phyloP scores from a whole-genome alignment of 2,797 vertebrate genomes.

The Capromys pilorides region DNA sequence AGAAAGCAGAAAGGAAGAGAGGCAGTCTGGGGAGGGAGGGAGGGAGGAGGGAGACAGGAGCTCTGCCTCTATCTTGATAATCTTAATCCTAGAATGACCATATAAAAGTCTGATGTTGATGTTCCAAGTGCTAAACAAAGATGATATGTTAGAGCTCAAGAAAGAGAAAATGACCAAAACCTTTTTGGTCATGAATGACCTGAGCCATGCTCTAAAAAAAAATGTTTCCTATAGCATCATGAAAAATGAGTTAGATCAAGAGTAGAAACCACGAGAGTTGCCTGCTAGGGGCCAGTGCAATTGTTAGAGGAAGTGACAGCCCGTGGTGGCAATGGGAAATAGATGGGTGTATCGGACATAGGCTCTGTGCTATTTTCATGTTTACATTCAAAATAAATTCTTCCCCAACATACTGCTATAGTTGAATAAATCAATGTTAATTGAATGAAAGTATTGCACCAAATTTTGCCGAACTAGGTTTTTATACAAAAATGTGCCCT shows the following conservation, averaged over 20 bases:
- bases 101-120: neutral
- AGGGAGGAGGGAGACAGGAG: neutral
- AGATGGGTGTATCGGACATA: accelerated
- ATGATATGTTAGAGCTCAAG: neutral
- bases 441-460: neutral
- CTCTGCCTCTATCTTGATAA: neutral
- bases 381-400: neutral
- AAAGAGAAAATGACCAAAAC: neutral
- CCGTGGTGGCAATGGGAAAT: neutral
- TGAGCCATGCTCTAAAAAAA: neutral
- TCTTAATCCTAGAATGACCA: neutral
- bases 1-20: too few relatives aligned
- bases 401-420: neutral
- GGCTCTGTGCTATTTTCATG: neutral
- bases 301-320: neutral
- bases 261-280: too few relatives aligned
- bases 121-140: neutral
- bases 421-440: neutral
- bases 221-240: accelerated
- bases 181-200: neutral
- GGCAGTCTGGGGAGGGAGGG: accelerated
- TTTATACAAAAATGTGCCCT: neutral
- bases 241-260: neutral
- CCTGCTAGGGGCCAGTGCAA: neutral
- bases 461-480: neutral